Percentiles rank a stretch among this genome's conserved stretches.
Conservation (phyloP, 92 coral and sea anemone genomes). For the Epizoanthus ramosus region DNA sequence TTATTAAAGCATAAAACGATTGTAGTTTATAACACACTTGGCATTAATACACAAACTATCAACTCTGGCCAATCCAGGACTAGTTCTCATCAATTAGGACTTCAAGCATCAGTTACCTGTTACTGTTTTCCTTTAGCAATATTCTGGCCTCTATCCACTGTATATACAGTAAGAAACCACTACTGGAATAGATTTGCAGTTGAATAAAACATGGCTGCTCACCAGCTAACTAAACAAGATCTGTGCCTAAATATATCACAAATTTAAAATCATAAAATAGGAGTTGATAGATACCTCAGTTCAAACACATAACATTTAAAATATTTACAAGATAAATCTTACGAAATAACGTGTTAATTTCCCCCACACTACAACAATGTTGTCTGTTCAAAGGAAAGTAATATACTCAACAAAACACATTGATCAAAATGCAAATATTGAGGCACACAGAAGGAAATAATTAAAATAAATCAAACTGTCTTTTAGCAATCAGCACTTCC, state of each 20-base stretch:
- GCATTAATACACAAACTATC: too few relatives aligned
- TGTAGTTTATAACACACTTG: too few relatives aligned
- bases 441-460: slow-evolving; percentile 3
- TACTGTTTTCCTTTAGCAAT: neutral
- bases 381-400: slow-evolving; percentile 6
- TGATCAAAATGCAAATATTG: slow-evolving; percentile 39
- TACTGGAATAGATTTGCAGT: neutral
- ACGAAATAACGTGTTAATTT: neutral
- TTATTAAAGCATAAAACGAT: too few relatives aligned
- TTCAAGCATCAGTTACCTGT: too few relatives aligned
- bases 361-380: neutral
- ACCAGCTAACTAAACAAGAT: neutral
- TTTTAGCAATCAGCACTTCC: slow-evolving; percentile 19
- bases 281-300: neutral
- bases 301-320: slow-evolving; percentile 4
- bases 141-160: neutral
- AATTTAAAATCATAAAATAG: neutral
- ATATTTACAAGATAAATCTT: neutral
- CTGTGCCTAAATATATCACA: neutral
- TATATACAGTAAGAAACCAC: neutral
- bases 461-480: slow-evolving; percentile 8
- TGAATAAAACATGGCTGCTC: slow-evolving; percentile 9
- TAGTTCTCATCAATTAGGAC: too few relatives aligned
- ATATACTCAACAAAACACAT: slow-evolving; percentile 3
- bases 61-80: too few relatives aligned